Percentiles rank a stretch among this genome's conserved stretches.
These are phyloP conservation scores for Pherbina coryleti DNA, from an alignment of 2,888 invertebrate species.

Conservation along the genomic window DNA sequence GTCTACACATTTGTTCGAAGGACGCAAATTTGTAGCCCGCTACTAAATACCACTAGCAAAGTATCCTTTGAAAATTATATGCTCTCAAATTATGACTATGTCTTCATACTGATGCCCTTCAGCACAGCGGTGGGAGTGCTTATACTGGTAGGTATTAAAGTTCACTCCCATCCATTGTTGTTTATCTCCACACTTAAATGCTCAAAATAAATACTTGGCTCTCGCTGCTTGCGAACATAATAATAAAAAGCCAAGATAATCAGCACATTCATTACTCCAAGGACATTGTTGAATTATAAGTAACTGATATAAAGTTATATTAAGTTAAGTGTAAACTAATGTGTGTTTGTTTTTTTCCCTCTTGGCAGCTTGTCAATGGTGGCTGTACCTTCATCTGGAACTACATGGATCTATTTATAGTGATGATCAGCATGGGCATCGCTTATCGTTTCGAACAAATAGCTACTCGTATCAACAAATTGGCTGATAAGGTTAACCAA, in stretches of 20 bases:
- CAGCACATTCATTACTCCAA: too few species aligned
- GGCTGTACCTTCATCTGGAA: conserved; percentile 78
- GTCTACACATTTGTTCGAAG: conserved; percentile 51
- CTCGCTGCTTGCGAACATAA: too few species aligned
- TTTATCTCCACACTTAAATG: too few species aligned
- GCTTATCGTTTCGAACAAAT: conserved; percentile 77
- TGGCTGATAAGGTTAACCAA: conserved; percentile 56
- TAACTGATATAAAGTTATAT: too few species aligned
- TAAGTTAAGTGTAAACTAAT: background rate
- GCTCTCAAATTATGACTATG: conserved; percentile 56
- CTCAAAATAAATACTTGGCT: too few species aligned
- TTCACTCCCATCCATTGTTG: too few species aligned
- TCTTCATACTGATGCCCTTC: conserved; percentile 57
- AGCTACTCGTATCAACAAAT: conserved; percentile 68
- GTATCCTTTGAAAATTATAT: conserved; percentile 54
- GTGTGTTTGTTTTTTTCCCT: background rate
- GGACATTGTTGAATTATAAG: too few species aligned
- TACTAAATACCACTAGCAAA: conserved; percentile 48
- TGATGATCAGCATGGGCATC: conserved; percentile 78
- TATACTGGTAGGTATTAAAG: conserved; percentile 54
- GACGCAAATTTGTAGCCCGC: conserved; percentile 36
- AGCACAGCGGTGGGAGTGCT: conserved; percentile 46
- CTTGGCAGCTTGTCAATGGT: conserved; percentile 53
- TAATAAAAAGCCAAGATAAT: too few species aligned
- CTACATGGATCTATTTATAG: conserved; percentile 80